Conservation (phyloP, 1,140 invertebrate species). For the Oryctes rhinoceros region DNA sequence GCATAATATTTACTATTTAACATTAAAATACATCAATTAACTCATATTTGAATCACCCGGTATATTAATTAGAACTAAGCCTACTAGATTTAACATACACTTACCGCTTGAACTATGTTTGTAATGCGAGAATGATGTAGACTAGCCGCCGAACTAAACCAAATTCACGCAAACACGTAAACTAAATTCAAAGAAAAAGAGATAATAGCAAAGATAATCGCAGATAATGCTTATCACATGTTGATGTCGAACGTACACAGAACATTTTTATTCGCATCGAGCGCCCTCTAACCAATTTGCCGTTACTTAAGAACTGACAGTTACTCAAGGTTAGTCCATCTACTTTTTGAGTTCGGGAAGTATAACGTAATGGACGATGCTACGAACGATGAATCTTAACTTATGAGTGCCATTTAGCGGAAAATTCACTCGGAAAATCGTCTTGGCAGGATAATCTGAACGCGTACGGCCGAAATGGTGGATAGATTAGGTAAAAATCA, state of each 20-base stretch:
- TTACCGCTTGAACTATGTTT: no score
- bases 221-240: background rate
- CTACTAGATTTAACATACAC: no score
- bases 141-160: background rate
- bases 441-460: constrained; percentile 9
- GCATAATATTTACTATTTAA: no score
- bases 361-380: constrained; percentile 3
- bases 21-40: background rate
- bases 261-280: background rate
- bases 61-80: constrained; percentile 12
- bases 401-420: background rate
- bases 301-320: constrained; percentile 40
- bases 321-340: constrained; percentile 27
- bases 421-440: background rate
- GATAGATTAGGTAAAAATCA: constrained; percentile 59
- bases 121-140: no score
- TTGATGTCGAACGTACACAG: background rate
- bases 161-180: background rate
- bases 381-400: constrained; percentile 7
- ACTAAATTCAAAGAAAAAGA: background rate
- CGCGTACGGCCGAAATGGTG: constrained; percentile 54
- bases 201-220: background rate
- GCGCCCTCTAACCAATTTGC: background rate
- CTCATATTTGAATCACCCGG: background rate
- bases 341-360: constrained; percentile 1